Evolutionary conservation across 2,113 vertebrate species (phyloP).

Genomic region (cattle (Bos taurus)): ARS-UCD2.0 NC_037328.1:2586001-2586500

Average conservation of each 20-base stretch:
- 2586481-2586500: neutral
- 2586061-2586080: neutral
- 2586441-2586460: neutral
- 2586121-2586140: neutral
- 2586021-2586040: neutral
- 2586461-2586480: neutral
- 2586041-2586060: neutral
- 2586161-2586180: neutral
- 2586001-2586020: neutral
- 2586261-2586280: neutral
- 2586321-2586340: neutral
- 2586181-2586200: rapidly evolving
- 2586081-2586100: neutral
- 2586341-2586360: rapidly evolving
- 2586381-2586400: no score
- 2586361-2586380: rapidly evolving
- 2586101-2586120: neutral
- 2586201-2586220: rapidly evolving
- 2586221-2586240: rapidly evolving
- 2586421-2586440: neutral
- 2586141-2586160: neutral
- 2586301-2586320: neutral
- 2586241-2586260: rapidly evolving
- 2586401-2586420: neutral
- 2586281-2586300: neutral